phyloP scores from a whole-genome alignment of 2,797 vertebrate genomes.

The Parotocinclus haroldoi region DNA sequence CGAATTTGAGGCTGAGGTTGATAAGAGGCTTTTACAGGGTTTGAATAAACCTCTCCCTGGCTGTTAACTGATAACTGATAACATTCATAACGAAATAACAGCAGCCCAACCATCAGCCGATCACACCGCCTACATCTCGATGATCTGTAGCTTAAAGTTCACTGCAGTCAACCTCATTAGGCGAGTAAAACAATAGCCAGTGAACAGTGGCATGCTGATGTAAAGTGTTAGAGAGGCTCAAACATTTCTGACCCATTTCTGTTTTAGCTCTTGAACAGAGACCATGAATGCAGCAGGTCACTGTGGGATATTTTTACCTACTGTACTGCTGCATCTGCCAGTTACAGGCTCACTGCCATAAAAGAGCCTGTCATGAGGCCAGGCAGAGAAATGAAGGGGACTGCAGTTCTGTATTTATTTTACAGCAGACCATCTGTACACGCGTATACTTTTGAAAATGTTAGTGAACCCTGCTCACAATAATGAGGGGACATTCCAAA shows the following conservation, averaged over 20 bases:
- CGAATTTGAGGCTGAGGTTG: too few relatives aligned
- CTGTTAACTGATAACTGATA: background rate
- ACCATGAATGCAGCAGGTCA: background rate
- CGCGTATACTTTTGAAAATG: too few relatives aligned
- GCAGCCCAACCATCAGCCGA: too few relatives aligned
- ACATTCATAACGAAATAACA: background rate
- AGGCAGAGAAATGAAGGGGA: constrained; percentile 5
- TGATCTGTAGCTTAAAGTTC: background rate
- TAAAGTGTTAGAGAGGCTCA: background rate
- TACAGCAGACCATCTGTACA: background rate
- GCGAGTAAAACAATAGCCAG: background rate
- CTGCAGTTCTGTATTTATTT: constrained; percentile 22
- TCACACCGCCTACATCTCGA: background rate
- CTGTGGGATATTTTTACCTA: constrained; percentile 20
- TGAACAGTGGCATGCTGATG: background rate
- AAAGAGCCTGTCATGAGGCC: background rate
- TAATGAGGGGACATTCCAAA: too few relatives aligned
- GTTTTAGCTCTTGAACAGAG: background rate
- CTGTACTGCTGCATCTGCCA: background rate
- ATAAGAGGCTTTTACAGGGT: background rate
- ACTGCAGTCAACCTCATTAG: background rate
- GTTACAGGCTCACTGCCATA: constrained; percentile 1
- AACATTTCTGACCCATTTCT: background rate
- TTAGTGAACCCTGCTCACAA: too few relatives aligned
- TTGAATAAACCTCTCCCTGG: background rate